These are phyloP conservation scores for Stictonetta naevosa DNA, from an alignment of 2,113 vertebrate species.

Conservation along the genomic window DNA sequence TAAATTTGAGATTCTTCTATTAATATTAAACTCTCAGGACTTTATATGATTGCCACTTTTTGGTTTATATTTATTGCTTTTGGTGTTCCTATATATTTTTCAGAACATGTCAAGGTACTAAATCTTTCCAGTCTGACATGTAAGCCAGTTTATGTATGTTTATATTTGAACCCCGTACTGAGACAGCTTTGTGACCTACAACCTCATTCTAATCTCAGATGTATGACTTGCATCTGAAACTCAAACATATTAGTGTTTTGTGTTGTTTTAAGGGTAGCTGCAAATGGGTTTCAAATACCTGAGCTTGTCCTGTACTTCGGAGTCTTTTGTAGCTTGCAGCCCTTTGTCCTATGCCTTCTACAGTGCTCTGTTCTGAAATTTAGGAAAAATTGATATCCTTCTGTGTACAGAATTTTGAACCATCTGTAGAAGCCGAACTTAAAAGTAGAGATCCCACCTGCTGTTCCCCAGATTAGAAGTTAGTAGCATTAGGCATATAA, in stretches of 20 bases:
- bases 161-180: slow-evolving; percentile 60
- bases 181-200: slow-evolving; percentile 70
- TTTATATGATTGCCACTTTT: slow-evolving; percentile 58
- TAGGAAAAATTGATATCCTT: background rate
- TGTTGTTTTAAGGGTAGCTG: background rate
- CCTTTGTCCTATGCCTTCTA: background rate
- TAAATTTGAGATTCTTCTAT: slow-evolving; percentile 35
- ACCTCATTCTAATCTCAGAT: slow-evolving; percentile 58
- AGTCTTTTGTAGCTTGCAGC: background rate
- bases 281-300: background rate
- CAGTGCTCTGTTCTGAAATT: background rate
- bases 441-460: background rate
- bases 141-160: slow-evolving; percentile 67
- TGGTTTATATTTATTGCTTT: slow-evolving; percentile 65
- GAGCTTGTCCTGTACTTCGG: background rate
- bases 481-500: background rate
- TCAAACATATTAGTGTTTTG: background rate
- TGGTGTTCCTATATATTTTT: slow-evolving; percentile 62
- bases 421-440: background rate
- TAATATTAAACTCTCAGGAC: slow-evolving; percentile 68
- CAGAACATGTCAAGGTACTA: slow-evolving; percentile 55
- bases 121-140: slow-evolving; percentile 47
- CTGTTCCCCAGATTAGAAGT: background rate
- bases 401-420: background rate
- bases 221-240: slow-evolving; percentile 46